Conservation (phyloP, 1,140 invertebrate species). For the Hycleus cichorii region DNA sequence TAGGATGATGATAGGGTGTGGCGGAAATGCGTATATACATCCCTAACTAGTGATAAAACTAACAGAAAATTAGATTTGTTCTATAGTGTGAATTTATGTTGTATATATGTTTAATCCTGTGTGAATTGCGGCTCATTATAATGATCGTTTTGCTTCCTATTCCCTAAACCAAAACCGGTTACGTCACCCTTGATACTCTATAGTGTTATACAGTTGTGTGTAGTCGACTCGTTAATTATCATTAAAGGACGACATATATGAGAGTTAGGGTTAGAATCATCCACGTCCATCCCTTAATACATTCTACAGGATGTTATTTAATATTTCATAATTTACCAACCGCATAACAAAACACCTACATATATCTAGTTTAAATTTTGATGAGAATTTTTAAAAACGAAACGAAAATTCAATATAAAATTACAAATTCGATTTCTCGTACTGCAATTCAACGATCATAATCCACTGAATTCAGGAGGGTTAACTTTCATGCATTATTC, state of each 20-base stretch:
- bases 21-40: background rate
- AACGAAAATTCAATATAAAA: no score
- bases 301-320: background rate
- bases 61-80: constrained; percentile 8
- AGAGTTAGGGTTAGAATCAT: background rate
- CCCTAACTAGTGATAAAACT: constrained; percentile 1
- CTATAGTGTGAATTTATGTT: background rate
- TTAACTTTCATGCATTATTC: no score
- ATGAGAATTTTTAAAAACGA: no score
- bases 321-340: constrained; percentile 1
- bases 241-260: background rate
- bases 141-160: constrained; percentile 7
- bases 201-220: background rate
- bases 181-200: background rate
- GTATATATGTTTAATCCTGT: constrained; percentile 4
- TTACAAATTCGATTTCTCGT: no score
- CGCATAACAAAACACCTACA: background rate
- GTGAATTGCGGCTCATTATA: constrained; percentile 18
- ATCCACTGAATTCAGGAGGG: no score
- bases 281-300: background rate
- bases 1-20: background rate
- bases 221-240: constrained; percentile 10
- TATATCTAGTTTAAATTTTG: no score
- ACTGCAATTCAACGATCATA: no score
- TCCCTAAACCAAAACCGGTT: background rate